Conservation (phyloP, 2,113 vertebrate genomes). For the Gyps fulvus region DNA sequence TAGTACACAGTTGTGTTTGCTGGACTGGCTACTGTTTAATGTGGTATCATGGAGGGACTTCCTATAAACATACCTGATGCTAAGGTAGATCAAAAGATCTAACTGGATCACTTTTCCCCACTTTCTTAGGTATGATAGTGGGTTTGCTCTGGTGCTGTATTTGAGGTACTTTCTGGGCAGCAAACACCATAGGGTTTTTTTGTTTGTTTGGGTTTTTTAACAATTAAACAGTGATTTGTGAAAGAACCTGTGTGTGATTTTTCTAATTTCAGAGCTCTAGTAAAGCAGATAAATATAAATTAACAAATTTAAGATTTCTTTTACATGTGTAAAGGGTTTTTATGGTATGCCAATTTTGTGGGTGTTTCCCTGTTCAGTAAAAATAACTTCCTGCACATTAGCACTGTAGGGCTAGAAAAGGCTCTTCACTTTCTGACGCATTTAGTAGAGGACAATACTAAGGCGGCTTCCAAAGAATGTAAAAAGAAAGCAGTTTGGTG, state of each 20-base stretch:
- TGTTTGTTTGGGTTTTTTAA: background rate
- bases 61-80: background rate
- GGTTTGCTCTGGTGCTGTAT: background rate
- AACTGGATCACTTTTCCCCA: background rate
- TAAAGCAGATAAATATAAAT: background rate
- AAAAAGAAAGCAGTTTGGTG: background rate
- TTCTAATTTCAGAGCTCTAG: background rate
- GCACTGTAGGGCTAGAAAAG: background rate
- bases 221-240: background rate
- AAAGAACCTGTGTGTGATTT: background rate
- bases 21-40: background rate
- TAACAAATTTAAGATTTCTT: background rate
- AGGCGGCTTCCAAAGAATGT: background rate
- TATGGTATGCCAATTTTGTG: background rate
- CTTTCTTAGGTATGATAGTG: background rate
- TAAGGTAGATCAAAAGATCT: background rate
- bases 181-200: background rate
- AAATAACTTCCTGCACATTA: background rate
- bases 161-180: background rate
- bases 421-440: background rate
- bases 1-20: background rate
- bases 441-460: background rate
- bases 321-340: background rate
- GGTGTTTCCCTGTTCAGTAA: background rate
- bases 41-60: background rate